phyloP scores from a whole-genome alignment of 2,888 invertebrate species.

The Dusona sp. region DNA sequence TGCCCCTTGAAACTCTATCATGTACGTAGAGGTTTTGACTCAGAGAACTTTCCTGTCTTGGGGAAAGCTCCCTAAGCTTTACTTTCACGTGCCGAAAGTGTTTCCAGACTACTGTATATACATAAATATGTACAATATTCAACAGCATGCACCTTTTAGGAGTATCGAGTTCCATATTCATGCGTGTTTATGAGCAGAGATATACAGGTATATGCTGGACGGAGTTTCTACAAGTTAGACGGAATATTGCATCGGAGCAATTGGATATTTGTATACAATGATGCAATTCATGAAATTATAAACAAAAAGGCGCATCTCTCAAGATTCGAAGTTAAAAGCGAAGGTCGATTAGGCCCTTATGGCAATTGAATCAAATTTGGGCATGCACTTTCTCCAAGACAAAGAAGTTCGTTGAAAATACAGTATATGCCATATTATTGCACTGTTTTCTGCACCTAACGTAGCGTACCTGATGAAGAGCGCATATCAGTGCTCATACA shows the following conservation, averaged over 20 bases:
- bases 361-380: background rate
- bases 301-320: background rate
- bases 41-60: constrained; percentile 61
- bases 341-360: background rate
- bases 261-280: background rate
- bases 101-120: constrained; percentile 39
- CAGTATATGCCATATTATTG: background rate
- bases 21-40: constrained; percentile 34
- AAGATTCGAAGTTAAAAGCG: background rate
- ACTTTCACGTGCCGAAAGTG: constrained; percentile 55
- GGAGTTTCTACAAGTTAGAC: background rate
- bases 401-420: background rate
- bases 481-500: background rate
- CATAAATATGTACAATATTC: constrained; percentile 5
- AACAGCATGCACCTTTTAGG: constrained; percentile 5
- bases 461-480: background rate
- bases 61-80: constrained; percentile 58
- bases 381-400: background rate
- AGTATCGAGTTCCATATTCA: constrained; percentile 39
- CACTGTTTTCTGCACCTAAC: background rate
- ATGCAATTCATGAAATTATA: background rate
- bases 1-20: constrained; percentile 23
- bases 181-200: constrained; percentile 38
- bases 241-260: background rate
- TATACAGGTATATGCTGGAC: constrained; percentile 5